Base-by-base conservation (phyloP, 2,797 vertebrate genomes). In the Loris lydekkerianus region DNA sequence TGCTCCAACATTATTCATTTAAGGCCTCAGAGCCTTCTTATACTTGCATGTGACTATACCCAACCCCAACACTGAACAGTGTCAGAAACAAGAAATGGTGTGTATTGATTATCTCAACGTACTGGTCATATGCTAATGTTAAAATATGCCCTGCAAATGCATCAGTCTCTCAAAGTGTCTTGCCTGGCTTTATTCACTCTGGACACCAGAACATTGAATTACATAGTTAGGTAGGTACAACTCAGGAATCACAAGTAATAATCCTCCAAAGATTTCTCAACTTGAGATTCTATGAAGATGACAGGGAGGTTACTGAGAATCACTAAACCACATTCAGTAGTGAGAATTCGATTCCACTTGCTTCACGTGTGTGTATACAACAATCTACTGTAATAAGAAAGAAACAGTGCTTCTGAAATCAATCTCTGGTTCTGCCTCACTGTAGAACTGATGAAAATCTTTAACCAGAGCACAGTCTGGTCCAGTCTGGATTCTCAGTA, bases 291-390 rank as follows among this genome's bases (percentile, higher is more conserved):
- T 40, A 40, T 80, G 20, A 91, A 73, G 29, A 93, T 43, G 60
- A 76, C 9, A 58, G n/a, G 82, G 17, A 31, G 82, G 21, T 82
- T 83, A 53, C 78, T 76, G 37, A 89, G 82, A 95, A 92, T 73
- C 21, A 94, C 60, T 40, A 78, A 92, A 37, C 46, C 65, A 80
- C 13, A 25, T 63, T 69, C 43, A 31, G 15, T 61, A 77, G 67
- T 90, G 43, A 80, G 34, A 93, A 96, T 82, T 37, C 11, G 3
- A 63, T 82, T 86, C 21, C 61, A n/a, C 85, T 84, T 65, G 76
- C 67, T 82, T 90, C n/a, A 75, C 40, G 53, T 18, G 20, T 65
- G 34, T 80, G 14, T 34, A 61, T 29, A 56, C 3, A 53, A 13
- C 37, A 94, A 77, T 46, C 37, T 89, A 58, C 53, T 15, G 53